A percentile compares a stretch with the other conserved stretches of the same genome.
These are phyloP conservation scores for Drosophila equinoxialis DNA, from an alignment of 1,140 invertebrate genomes.

Conservation along the genomic window DNA sequence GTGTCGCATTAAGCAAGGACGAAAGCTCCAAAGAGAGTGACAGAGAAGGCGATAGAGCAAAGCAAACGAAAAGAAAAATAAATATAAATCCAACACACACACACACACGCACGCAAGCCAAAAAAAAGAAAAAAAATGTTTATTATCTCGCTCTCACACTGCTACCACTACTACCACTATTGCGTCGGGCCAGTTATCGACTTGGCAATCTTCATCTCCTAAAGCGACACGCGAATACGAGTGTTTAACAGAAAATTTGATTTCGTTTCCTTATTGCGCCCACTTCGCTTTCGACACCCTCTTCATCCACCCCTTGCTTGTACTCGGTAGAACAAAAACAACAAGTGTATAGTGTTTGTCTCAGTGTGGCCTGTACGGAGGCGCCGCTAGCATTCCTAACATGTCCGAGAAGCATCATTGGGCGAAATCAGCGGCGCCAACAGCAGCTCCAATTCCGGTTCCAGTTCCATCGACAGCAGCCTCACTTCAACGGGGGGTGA, in stretches of 20 bases:
- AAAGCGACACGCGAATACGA: constrained; percentile 50
- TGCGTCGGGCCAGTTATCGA: constrained; percentile 67
- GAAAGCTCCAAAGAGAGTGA: constrained; percentile 22
- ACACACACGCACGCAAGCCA: neutral
- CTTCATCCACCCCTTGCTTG: neutral
- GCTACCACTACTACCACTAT: constrained; percentile 14
- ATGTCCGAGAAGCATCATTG: constrained; percentile 82
- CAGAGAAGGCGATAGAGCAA: neutral
- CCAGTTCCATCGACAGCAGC: constrained; percentile 36
- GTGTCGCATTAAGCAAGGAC: constrained; percentile 15
- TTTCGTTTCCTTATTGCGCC: constrained; percentile 24
- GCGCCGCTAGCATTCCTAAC: constrained; percentile 62
- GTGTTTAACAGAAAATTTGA: constrained; percentile 38
- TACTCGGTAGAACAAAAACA: constrained; percentile 18
- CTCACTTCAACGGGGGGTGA: constrained; percentile 43
- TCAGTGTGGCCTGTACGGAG: constrained; percentile 20
- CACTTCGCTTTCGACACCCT: neutral
- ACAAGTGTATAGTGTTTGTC: constrained; percentile 15
- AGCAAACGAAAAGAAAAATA: constrained; percentile 33
- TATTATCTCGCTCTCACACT: constrained; percentile 71
- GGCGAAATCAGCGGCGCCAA: constrained; percentile 68
- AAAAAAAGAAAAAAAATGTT: constrained; percentile 60
- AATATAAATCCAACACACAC: constrained; percentile 21
- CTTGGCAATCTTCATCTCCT: constrained; percentile 77
- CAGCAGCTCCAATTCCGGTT: constrained; percentile 38